phyloP scores from a whole-genome alignment of 2,113 vertebrate genomes.

The Nansenia antarctica region DNA sequence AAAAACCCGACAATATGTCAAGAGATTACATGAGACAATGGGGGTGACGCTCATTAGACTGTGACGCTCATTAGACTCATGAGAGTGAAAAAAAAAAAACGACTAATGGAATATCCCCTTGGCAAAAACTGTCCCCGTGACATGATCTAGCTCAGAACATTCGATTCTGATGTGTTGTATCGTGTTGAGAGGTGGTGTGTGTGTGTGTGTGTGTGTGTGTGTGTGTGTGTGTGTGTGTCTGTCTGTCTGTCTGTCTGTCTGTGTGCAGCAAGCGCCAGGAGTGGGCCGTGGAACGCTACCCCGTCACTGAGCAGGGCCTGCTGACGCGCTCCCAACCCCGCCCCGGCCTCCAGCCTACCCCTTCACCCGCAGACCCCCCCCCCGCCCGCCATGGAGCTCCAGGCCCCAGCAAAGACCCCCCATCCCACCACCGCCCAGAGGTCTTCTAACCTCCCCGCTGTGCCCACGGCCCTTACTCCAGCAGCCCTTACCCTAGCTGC shows the following conservation, averaged over 20 bases:
- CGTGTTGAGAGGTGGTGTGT: not conserved
- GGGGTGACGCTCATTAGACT: not conserved
- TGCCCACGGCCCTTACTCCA: not conserved
- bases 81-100: not conserved
- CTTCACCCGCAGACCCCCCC: too few species aligned
- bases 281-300: slow-evolving; percentile 69
- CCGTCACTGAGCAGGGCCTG: slow-evolving; percentile 75
- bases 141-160: too few species aligned
- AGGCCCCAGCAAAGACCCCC: not conserved
- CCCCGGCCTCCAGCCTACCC: not conserved
- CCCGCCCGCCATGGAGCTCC: not conserved
- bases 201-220: not conserved
- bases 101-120: not conserved
- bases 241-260: too few species aligned
- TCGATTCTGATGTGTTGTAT: too few species aligned
- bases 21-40: not conserved
- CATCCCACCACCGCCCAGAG: not conserved
- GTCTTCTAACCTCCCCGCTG: not conserved
- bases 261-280: slow-evolving; percentile 66
- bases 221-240: slow-evolving; percentile 22
- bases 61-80: not conserved
- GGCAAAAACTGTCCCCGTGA: not conserved
- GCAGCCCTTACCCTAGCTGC: too few species aligned
- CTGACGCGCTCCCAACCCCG: slow-evolving; percentile 70
- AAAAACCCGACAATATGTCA: not conserved